Base-by-base conservation (phyloP, 2,797 vertebrate species). In the Carduelis carduelis region DNA sequence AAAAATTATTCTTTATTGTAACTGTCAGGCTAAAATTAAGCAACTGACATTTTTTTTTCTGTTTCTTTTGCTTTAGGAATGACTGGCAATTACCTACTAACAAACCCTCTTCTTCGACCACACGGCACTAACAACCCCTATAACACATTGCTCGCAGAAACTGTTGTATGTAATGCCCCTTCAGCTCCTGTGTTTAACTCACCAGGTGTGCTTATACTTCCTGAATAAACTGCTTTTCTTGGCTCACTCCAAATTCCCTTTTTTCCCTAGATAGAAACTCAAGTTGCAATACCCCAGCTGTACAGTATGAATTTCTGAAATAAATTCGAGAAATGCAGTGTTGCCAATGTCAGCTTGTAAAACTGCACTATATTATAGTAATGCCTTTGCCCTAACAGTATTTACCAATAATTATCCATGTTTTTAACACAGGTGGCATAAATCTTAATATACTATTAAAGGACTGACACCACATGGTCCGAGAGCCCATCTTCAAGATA, bases 71-170 rank as follows among this genome's bases (percentile, higher is more conserved):
- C 98, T 99, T 98, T 98, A 99, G 99, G 99, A 98, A 99, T 99
- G 99, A 99, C 99, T 98, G 99, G 99, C 98, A 99, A 99, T 99
- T 99, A 99, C 98, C 99, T 99, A 99, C 99, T 99, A 99, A 99
- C 99, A 99, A 99, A 99, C 97, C 99, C 99, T 99, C 99, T 99
- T 98, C 99, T 99, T 97, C 99, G 99, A 99, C 99, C 99, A 97
- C 99, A 99, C 98, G 99, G 99, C 99, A 99, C 99, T 99, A 99
- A 99, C 99, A 99, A 99, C 98, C 99, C 99, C 96, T 99, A 99
- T 99, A 99, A 99, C 99, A 99, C 99, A 98, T 99, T 99, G 98
- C 99, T 99, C 98, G 99, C 99, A 97, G 99, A 99, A 99, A 99
- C 99, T 97, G 98, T 99, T 98, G 99, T 99, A 98, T 99, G 99